Base-by-base conservation (phyloP, 1,140 invertebrate genomes). In the Trinorchestia longiramus region DNA sequence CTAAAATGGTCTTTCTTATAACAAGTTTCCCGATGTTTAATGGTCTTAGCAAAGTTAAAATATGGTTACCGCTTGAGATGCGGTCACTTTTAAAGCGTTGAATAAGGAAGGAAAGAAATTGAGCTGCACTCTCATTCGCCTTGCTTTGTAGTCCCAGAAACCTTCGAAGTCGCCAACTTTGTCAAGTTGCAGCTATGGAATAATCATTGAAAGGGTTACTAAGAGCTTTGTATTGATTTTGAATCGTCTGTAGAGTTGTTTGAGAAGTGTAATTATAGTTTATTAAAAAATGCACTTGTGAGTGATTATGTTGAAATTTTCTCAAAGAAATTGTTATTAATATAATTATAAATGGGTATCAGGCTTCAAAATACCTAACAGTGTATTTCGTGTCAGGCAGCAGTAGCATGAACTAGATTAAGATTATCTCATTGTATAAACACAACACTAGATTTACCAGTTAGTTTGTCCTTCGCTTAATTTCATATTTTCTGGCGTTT, bases 1-100 rank as follows among this genome's bases (percentile, higher is more conserved):
- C 92, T 94, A 47, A 94, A 94, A 94, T 94, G 92, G 92, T 94
- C 44, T 94, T 94, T 94, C 92, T 94, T 94, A 94, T 94, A 94
- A 94, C 92, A 94, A 94, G 92, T 94, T 94, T 94, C 43, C 92
- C 36, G 92, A 94, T 94, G 92, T 94, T 94, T 94, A 94, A 94
- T 47, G 92, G 92, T 94, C 43, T 94, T 45, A 94, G 92, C 45
- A 94, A 94, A 94, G 92, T 94, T 94, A 94, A 45, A 94, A 94
- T 94, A 94, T 94, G 92, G 92, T 94, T 94, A 94, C 92, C 92
- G 92, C 44, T 36, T 11, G 92, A 94, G 43, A 47, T 45, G 92
- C 92, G 92, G 92, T 94, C 92, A 94, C 43, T 94, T 94, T 47
- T n/a, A 43, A 44, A n/a, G 44, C 92, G 43, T 43, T 45, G 92